These are phyloP conservation scores for Trisateles emortualis DNA, from an alignment of 2,888 invertebrate genomes.

Conservation along the genomic window DNA sequence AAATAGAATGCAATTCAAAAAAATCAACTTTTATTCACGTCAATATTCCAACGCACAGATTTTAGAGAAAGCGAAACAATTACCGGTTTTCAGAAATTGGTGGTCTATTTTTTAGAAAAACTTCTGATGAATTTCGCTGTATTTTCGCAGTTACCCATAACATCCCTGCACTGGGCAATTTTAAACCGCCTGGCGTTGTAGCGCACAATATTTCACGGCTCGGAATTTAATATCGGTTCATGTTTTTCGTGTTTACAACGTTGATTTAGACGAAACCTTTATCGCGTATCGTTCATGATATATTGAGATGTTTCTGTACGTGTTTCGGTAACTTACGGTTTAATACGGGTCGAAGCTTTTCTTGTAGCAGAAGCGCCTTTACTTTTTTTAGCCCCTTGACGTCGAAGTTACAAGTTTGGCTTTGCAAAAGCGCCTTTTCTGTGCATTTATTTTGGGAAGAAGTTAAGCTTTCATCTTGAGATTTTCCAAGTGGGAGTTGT, in stretches of 20 bases:
- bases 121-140: neutral
- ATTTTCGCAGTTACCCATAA: conserved; percentile 2
- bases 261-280: conserved; percentile 35
- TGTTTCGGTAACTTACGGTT: conserved; percentile 2
- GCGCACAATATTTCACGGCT: conserved; percentile 39
- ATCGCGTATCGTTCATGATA: conserved; percentile 3
- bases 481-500: neutral
- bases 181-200: conserved; percentile 36
- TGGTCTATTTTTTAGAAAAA: neutral
- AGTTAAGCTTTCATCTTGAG: neutral
- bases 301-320: conserved; percentile 3
- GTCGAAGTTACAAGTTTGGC: neutral
- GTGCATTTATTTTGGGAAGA: neutral
- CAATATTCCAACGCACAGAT: neutral
- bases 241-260: conserved; percentile 48
- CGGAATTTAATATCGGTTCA: conserved; percentile 47
- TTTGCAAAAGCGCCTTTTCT: neutral
- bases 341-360: neutral
- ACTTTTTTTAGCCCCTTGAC: neutral
- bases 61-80: neutral
- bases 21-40: neutral
- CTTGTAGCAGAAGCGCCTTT: neutral
- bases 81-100: neutral
- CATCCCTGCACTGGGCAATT: conserved; percentile 30
- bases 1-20: neutral